Percentiles rank a stretch among this genome's conserved stretches.
Evolutionary conservation across 2,888 invertebrate species (phyloP).

Genomic region (Fabriciana adippe): DNA sequence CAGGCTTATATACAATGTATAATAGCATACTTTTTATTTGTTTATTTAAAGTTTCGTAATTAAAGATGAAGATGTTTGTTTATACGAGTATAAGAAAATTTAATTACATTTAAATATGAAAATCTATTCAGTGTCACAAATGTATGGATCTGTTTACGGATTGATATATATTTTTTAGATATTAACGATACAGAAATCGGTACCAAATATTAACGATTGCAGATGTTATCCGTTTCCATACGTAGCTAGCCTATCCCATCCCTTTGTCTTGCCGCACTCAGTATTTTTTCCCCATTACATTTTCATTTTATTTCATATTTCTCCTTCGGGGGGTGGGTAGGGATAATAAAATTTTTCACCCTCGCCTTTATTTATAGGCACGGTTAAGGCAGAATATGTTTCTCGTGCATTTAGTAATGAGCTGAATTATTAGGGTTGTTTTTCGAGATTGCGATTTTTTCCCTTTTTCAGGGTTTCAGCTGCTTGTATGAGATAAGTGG

Average conservation of each 20-base stretch:
- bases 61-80: no score
- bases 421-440: conserved; percentile 78
- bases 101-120: background rate
- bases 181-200: background rate
- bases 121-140: background rate
- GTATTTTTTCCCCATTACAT: conserved; percentile 82
- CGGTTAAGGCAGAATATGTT: conserved; percentile 78
- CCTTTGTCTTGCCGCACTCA: conserved; percentile 77
- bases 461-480: conserved; percentile 44
- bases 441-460: conserved; percentile 58
- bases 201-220: background rate
- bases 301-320: conserved; percentile 83
- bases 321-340: conserved; percentile 66
- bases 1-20: no score
- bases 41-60: no score
- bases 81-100: background rate
- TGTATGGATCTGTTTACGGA: no score
- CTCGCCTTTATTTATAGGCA: conserved; percentile 78
- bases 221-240: conserved; percentile 51
- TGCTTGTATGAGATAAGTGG: conserved; percentile 65
- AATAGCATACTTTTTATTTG: no score
- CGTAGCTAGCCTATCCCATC: conserved; percentile 51
- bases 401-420: conserved; percentile 78
- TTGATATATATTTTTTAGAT: background rate
- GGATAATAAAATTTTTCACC: conserved; percentile 79